Evolutionary conservation across 2,888 invertebrate genomes (phyloP), one percentile per base, ranked within the genome.

Genomic region (Stenurella melanura): DNA sequence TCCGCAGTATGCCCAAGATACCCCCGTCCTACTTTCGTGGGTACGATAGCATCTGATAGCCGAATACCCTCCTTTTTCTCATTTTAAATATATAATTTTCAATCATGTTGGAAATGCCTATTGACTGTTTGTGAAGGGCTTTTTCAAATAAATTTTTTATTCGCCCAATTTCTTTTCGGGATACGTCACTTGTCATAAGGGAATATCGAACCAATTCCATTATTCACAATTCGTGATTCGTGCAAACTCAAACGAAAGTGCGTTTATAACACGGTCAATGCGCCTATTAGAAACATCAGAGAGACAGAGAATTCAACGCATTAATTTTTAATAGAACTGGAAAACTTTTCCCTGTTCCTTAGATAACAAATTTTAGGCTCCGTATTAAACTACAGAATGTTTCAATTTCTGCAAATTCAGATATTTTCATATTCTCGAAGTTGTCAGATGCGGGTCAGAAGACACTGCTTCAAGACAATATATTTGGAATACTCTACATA

Each of bases 1-100:
- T 4, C 21, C n/a, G n/a, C n/a, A n/a, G 21, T 26, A 26, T 26
- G 21, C 21, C 21, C 4, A 26, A 3, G 21, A 4, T 26, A 9
- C 30, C 30, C 9, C 30, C 30, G 9, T 34, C 6, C 30, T 6
- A 34, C 30, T 34, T 34, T 0, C 30, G 30, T 34, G 0, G 30
- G 30, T 7, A 34, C 6, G 30, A 34, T 34, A 34, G 30, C 30
- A 0, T 34, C 30, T 9, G 9, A 34, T n/a, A 50, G 12, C 30
- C 12, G 26, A 60, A 26, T 18, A 64, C 1, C 7, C 38, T 17
- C 9, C n/a, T 30, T 21, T 61, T 7, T 6, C 21, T 30, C 30
- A 61, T 30, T 61, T 26, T 30, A 30, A 63, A 63, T 64, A 64
- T 30, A 60, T 60, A 26, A 26, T 21, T 60, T 26, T n/a, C 60